Base-by-base conservation (phyloP, 2,888 invertebrate species). In the Ectemnius lituratus region DNA sequence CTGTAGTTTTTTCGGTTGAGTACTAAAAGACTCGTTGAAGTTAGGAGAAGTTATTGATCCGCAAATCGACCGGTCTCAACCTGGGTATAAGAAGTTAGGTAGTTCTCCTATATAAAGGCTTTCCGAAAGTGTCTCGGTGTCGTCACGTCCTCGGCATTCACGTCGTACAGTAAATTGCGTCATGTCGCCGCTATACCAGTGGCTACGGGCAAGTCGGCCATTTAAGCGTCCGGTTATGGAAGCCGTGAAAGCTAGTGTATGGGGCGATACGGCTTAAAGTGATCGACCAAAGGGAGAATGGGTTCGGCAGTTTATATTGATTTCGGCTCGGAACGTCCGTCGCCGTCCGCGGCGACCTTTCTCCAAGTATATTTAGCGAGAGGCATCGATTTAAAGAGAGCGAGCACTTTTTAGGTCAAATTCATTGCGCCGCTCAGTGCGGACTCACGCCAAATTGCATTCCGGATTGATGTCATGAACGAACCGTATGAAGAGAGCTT, bases 131-230 rank as follows among this genome's bases (percentile, higher is more conserved):
- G 56, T 65, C 62, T 52, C 57, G 56, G 67, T 59, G 70, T 74
- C 76, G 65, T 68, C 64, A 74, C 67, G 70, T 70, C 70, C 59
- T 74, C 61, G 73, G 67, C 68, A 75, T 58, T 64, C 62, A 60
- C 37, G 63, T 59, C 59, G 68, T 68, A 71, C 60, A 67, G 79
- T 80, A 82, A 78, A 80, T 79, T 80, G 77, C 73, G 66, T 75
- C 37, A 75, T 74, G 76, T 77, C 81, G 69, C 70, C 78, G 76
- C 65, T 58, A 28, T 59, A 65, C 56, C 65, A 62, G 65, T 61
- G 62, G 69, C 64, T 66, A 60, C 65, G 72, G 70, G 58, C 77
- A 76, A 73, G 73, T 62, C 68, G 60, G 72, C 62, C 59, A 18
- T 69, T 74, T 76, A 67, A 70, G 67, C 67, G 20, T 49, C 37